phyloP scores from a whole-genome alignment of 2,797 vertebrate species.

The Sandelia bainsii region DNA sequence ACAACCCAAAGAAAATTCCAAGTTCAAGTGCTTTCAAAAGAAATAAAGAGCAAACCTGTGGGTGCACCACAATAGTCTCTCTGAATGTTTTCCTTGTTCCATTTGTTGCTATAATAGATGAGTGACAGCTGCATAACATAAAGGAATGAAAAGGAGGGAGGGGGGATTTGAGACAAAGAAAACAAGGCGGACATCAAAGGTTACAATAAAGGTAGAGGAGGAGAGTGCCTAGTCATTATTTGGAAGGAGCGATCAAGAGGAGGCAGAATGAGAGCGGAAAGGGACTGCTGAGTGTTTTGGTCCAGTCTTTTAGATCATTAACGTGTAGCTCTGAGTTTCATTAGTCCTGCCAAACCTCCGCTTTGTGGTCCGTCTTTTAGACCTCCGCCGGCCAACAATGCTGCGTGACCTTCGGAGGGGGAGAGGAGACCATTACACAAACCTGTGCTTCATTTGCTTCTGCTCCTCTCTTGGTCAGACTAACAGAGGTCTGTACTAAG shows the following conservation, averaged over 20 bases:
- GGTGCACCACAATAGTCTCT: slow-evolving; percentile 60
- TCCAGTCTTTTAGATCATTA: slow-evolving; percentile 92
- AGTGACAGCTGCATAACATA: slow-evolving; percentile 72
- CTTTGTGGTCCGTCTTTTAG: slow-evolving; percentile 89
- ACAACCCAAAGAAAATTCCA: slow-evolving; percentile 69
- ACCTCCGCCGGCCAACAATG: slow-evolving; percentile 87
- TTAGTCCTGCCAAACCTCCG: slow-evolving; percentile 89
- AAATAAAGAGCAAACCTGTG: slow-evolving; percentile 73
- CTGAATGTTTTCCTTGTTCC: slow-evolving; percentile 73
- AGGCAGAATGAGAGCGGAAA: slow-evolving; percentile 68
- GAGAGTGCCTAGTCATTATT: slow-evolving; percentile 74
- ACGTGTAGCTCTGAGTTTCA: slow-evolving; percentile 89
- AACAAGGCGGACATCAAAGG: slow-evolving; percentile 75
- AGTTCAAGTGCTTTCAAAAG: slow-evolving; percentile 75
- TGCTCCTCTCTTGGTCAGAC: slow-evolving; percentile 70
- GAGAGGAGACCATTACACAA: slow-evolving; percentile 82
- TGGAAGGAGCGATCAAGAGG: slow-evolving; percentile 72
- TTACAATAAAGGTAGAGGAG: slow-evolving; percentile 69
- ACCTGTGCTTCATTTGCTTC: slow-evolving; percentile 77
- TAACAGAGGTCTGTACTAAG: slow-evolving; percentile 69
- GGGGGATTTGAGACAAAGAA: slow-evolving; percentile 66
- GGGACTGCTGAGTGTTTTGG: slow-evolving; percentile 76
- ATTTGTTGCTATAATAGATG: slow-evolving; percentile 77
- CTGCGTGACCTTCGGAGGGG: slow-evolving; percentile 81
- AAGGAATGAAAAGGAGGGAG: slow-evolving; percentile 71